Base-by-base conservation (phyloP, 2,888 invertebrate genomes). In the Alviniconcha strummeri region DNA sequence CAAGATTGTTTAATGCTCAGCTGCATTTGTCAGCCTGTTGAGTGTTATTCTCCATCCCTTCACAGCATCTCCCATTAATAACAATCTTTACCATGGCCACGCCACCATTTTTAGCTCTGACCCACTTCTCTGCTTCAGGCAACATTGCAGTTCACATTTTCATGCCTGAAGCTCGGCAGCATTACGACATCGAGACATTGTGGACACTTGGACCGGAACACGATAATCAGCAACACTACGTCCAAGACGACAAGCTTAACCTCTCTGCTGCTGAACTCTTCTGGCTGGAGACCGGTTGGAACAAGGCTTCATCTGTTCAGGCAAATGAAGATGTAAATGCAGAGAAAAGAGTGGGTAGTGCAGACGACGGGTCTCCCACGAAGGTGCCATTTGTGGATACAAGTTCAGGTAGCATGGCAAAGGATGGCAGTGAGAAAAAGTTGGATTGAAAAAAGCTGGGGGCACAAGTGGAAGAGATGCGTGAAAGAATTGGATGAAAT, bases 71-170 rank as follows among this genome's bases (percentile, higher is more conserved):
- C 36, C 36, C 36, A 36, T 36, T 36, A 3, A 1, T 36, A 36
- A 36, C 36, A 36, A 36, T 36, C 36, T 36, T 36, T 36, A 36
- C 36, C 36, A 36, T 36, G 36, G 36, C 36, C 36, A n/a, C 36
- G 3, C 36, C 36, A 36, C 36, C 36, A 36, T 36, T 36, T 36
- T 60, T 4, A 13, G 60, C 13, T 60, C 60, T 60, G 60, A 11
- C 13, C 60, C 13, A 60, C n/a, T 57, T 57, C 13, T 71, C 88
- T 95, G 36, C 36, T 95, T 67, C 94, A 97, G 98, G 97, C 86
- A 98, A 98, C 92, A 98, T 98, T 90, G 97, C 97, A 6, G 94
- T 99, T 64, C 98, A 99, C 91, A 95, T 99, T 88, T 97, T 98
- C 94, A 96, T 96, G 60, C 95, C 95, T 15, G 95, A 96, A 88